Evolutionary conservation across 2,113 vertebrate genomes (phyloP).

Genomic region (Platichthys stellatus): DNA sequence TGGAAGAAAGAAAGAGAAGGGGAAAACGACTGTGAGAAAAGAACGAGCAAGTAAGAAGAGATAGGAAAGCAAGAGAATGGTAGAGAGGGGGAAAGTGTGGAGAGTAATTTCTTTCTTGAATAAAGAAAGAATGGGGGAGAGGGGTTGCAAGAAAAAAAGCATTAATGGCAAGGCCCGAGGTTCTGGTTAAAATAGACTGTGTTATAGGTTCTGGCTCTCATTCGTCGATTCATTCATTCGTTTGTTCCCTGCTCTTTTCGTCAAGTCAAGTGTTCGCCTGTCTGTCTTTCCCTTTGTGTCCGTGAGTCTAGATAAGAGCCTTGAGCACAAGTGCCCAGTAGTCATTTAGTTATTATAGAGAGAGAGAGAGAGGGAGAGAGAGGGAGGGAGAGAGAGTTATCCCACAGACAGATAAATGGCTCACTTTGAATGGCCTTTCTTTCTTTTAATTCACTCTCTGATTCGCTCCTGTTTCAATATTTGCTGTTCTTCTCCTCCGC

Average conservation of each 20-base stretch:
- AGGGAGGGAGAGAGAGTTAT: conserved; percentile 83
- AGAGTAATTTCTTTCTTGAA: conserved; percentile 93
- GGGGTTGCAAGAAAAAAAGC: conserved; percentile 69
- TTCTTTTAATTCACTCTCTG: conserved; percentile 77
- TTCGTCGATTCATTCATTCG: conserved; percentile 86
- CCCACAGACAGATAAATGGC: conserved; percentile 83
- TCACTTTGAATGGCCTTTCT: conserved; percentile 81
- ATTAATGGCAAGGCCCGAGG: conserved; percentile 91
- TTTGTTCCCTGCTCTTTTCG: conserved; percentile 83
- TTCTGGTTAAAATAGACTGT: conserved; percentile 93
- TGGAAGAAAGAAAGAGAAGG: conserved; percentile 89
- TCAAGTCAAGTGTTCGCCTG: conserved; percentile 93
- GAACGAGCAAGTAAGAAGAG: conserved; percentile 67
- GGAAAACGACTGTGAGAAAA: conserved; percentile 57
- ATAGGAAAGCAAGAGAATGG: conserved; percentile 86
- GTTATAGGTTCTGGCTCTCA: conserved; percentile 86
- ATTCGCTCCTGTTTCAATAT: conserved; percentile 81
- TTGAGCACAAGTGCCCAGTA: conserved; percentile 87
- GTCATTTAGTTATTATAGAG: conserved; percentile 88
- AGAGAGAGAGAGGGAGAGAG: conserved; percentile 67
- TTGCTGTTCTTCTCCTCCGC: conserved; percentile 66
- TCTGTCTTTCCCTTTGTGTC: conserved; percentile 86
- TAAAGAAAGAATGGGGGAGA: conserved; percentile 68
- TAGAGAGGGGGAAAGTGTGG: conserved; percentile 80
- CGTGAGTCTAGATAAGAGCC: conserved; percentile 89